phyloP scores from a whole-genome alignment of 2,888 invertebrate genomes.

The Rotaria sp. region DNA sequence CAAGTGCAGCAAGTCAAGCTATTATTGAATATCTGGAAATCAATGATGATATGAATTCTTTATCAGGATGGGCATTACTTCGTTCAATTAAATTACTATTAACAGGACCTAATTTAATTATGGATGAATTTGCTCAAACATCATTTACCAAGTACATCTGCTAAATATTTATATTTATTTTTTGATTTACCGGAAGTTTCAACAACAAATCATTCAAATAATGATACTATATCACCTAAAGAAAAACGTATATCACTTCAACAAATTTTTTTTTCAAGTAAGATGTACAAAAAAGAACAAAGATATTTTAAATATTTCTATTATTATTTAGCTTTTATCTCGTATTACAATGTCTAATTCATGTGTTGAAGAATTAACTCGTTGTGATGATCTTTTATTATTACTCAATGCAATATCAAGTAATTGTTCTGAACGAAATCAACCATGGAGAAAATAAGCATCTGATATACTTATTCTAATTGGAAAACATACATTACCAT shows the following conservation, averaged over 20 bases:
- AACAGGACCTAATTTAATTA: slow-evolving; percentile 77
- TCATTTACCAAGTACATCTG: slow-evolving; percentile 92
- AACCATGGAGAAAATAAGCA: slow-evolving; percentile 91
- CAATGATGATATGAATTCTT: neutral
- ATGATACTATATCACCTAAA: slow-evolving; percentile 72
- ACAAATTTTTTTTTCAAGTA: slow-evolving; percentile 89
- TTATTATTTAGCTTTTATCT: neutral
- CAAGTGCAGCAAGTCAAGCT: neutral
- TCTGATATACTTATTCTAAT: slow-evolving; percentile 91
- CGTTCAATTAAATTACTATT: slow-evolving; percentile 81
- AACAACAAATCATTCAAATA: slow-evolving; percentile 15
- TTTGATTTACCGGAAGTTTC: slow-evolving; percentile 73
- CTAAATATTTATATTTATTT: slow-evolving; percentile 93
- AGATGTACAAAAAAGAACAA: too few species aligned
- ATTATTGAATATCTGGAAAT: neutral
- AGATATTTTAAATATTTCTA: neutral
- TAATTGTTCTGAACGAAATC: slow-evolving; percentile 83
- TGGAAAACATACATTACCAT: slow-evolving; percentile 82
- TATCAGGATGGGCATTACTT: slow-evolving; percentile 37
- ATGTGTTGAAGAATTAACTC: slow-evolving; percentile 89
- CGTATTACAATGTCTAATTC: slow-evolving; percentile 43
- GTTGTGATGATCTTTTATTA: slow-evolving; percentile 88
- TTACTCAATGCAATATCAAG: slow-evolving; percentile 91
- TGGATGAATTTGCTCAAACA: slow-evolving; percentile 70
- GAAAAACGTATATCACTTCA: slow-evolving; percentile 83